Percentiles rank a stretch among this genome's conserved stretches.
Evolutionary conservation across 2,888 invertebrate species (phyloP).

Genomic region (Hermaeophaga mercurialis): DNA sequence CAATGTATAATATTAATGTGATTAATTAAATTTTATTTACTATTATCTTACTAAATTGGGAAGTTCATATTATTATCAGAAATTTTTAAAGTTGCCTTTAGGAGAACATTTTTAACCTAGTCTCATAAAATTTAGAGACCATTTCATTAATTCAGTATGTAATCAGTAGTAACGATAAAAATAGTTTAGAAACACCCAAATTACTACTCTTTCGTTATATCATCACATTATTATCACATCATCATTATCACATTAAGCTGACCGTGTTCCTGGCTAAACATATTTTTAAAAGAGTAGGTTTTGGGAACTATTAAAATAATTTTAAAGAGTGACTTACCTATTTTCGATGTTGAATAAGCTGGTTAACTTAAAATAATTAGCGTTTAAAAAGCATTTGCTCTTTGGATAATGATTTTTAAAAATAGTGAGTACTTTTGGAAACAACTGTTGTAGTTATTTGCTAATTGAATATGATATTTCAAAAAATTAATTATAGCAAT

Average conservation of each 20-base stretch:
- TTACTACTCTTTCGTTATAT: constrained; percentile 3
- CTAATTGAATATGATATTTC: no score
- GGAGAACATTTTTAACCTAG: not conserved
- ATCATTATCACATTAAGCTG: constrained; percentile 17
- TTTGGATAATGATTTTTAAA: not conserved
- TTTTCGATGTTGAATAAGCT: not conserved
- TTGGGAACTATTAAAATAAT: constrained; percentile 13
- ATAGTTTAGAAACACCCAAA: constrained; percentile 1
- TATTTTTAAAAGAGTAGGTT: not conserved
- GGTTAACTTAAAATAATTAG: not conserved
- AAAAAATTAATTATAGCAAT: no score
- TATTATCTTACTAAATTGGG: no score
- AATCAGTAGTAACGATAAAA: not conserved
- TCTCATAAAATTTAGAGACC: not conserved
- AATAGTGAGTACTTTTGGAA: no score
- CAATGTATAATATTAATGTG: no score
- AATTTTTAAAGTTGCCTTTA: not conserved
- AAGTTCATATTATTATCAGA: no score
- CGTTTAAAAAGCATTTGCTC: not conserved
- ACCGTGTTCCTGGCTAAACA: not conserved
- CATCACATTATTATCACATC: constrained; percentile 22
- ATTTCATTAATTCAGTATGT: not conserved
- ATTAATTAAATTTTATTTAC: no score
- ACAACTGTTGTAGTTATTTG: no score
- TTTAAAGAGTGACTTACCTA: constrained; percentile 14